These are phyloP conservation scores for Ferrisia virgata DNA, from an alignment of 2,888 invertebrate genomes.

Conservation along the genomic window DNA sequence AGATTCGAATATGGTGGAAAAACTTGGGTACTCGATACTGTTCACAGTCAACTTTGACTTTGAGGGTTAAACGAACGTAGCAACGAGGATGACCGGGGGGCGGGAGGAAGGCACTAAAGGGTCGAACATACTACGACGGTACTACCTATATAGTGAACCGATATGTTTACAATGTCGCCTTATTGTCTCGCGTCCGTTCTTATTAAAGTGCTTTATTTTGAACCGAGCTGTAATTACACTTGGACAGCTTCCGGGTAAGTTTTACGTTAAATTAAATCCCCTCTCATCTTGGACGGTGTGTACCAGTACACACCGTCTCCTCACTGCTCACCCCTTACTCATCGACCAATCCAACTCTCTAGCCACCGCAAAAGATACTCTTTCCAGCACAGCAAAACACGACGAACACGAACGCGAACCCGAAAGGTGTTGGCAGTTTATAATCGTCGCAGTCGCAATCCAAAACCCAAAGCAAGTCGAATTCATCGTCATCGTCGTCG, in stretches of 20 bases:
- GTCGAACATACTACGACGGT: not conserved
- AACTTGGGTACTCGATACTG: no score
- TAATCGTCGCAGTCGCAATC: not conserved
- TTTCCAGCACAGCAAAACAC: not conserved
- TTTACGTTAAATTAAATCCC: conserved; percentile 18
- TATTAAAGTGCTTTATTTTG: conserved; percentile 28
- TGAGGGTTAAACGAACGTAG: no score
- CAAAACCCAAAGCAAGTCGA: no score
- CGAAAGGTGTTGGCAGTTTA: not conserved
- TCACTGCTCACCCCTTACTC: not conserved
- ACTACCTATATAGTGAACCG: conserved; percentile 8
- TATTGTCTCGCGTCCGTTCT: conserved; percentile 26
- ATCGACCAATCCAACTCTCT: not conserved
- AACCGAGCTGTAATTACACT: conserved; percentile 22
- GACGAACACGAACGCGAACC: not conserved
- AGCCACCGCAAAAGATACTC: not conserved
- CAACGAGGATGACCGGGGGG: no score
- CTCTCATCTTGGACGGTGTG: not conserved
- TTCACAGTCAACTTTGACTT: no score
- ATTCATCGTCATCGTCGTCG: not conserved
- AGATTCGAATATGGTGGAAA: no score
- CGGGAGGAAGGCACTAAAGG: no score
- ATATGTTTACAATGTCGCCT: conserved; percentile 20
- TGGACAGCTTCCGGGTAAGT: conserved; percentile 28
- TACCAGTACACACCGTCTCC: not conserved